These are phyloP conservation scores for Drosophila mayri DNA, from an alignment of 1,140 invertebrate species.

Conservation along the genomic window DNA sequence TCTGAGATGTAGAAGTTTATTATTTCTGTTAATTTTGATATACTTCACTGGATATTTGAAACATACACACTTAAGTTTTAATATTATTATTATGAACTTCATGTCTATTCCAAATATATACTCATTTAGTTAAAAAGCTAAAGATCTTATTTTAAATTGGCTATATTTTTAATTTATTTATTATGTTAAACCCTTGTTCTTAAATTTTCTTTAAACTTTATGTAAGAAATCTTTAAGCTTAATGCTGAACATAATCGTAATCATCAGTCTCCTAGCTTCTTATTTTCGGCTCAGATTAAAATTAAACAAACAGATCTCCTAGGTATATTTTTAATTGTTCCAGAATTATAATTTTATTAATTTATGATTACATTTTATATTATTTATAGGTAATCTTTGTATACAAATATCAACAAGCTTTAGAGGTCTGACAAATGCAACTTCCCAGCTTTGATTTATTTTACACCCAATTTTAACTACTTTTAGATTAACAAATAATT, in stretches of 20 bases:
- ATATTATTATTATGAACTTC: no score
- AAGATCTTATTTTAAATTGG: no score
- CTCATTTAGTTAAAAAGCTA: no score
- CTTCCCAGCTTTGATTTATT: not conserved
- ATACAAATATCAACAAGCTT: not conserved
- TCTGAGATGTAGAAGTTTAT: not conserved
- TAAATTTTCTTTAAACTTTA: no score
- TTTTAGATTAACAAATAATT: not conserved
- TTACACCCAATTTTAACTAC: not conserved
- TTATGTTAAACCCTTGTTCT: no score
- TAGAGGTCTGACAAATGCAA: not conserved
- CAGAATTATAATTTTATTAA: not conserved
- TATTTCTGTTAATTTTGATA: not conserved
- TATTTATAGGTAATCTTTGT: not conserved
- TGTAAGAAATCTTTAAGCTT: no score
- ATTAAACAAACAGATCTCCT: no score
- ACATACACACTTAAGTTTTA: not conserved
- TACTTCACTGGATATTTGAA: not conserved
- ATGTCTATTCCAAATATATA: no score
- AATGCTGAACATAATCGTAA: no score
- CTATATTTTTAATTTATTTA: no score
- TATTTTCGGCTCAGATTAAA: not conserved
- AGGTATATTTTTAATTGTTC: not conserved
- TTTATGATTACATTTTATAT: no score
- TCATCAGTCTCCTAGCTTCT: no score